phyloP scores from a whole-genome alignment of 2,113 vertebrate genomes.

The Myrmophylax atrothorax region DNA sequence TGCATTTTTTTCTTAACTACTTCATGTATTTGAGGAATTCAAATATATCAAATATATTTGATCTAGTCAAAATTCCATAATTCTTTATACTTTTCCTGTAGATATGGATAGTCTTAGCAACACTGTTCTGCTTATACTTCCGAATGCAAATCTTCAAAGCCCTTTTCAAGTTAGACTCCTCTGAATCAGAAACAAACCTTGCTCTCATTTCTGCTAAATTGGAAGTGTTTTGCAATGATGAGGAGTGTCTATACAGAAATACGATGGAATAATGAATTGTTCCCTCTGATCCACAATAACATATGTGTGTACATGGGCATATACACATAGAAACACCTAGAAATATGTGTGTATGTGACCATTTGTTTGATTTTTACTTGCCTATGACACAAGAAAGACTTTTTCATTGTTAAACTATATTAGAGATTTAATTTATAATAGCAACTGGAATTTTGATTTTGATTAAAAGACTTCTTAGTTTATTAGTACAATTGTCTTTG shows the following conservation, averaged over 20 bases:
- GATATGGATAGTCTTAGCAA: not conserved
- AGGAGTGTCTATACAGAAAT: not conserved
- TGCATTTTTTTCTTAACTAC: not conserved
- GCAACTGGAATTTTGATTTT: not conserved
- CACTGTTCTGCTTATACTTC: not conserved
- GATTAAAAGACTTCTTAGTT: not conserved
- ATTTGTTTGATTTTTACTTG: not conserved
- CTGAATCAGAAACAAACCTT: not conserved
- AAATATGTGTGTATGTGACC: not conserved
- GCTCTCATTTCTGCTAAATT: not conserved
- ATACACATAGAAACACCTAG: not conserved
- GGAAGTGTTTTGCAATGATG: not conserved
- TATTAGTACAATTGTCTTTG: not conserved
- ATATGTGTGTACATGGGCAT: rapidly evolving
- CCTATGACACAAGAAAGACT: not conserved
- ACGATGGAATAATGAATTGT: not conserved
- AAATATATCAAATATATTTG: not conserved
- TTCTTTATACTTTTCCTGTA: not conserved
- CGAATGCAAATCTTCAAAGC: not conserved
- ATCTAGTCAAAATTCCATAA: not conserved
- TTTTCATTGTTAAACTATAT: not conserved
- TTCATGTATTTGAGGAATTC: not conserved
- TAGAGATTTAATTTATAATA: not conserved
- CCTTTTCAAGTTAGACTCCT: not conserved
- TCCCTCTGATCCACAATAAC: not conserved